Base-by-base conservation (phyloP, 1,140 invertebrate species). In the Temnothorax nylanderi region DNA sequence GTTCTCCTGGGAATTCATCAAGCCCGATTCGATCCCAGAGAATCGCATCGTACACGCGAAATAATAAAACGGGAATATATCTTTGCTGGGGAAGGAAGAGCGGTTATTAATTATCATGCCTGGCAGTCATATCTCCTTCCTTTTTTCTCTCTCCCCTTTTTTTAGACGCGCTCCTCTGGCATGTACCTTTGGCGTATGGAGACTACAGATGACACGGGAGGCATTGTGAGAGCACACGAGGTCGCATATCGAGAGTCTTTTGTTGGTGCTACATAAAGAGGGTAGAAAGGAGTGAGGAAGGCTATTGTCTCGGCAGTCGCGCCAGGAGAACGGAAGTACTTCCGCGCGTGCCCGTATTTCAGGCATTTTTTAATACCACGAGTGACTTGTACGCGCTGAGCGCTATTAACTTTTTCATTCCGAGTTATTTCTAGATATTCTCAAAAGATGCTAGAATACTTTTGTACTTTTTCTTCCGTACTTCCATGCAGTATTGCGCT, bases 191-290 rank as follows among this genome's bases (percentile, higher is more conserved):
- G 69, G 37, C 77, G 77, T 41, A 69, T 51, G 49, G 80, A 69
- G 67, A 72, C 26, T 75, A 75, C 41, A 41, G 80, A 75, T 84
- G 80, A 60, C 41, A 74, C 18, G 51, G 44, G 41, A 13, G 41
- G 77, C 47, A 80, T 87, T 85, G 86, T 60, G 32, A 72, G 58
- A 49, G 62, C 37, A 60, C 34, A 82, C 77, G 49, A 60, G 80
- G 54, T 84, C 80, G 77, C 64, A 32, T 75, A 84, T 84, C 69
- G 80, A 84, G 51, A 74, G 51, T 84, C 80, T 84, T 84, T 84
- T 84, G 80, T 84, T 75, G 54, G 37, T 75, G 80, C 54, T 75
- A 84, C 80, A 75, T 84, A 75, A 84, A 82, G 80, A 82, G 67
- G 51, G 80, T 32, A 47, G 67, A 84, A 75, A 84, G 54, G 69